Base-by-base conservation (phyloP, 2,797 vertebrate genomes). In the Chromobotia macracanthus region DNA sequence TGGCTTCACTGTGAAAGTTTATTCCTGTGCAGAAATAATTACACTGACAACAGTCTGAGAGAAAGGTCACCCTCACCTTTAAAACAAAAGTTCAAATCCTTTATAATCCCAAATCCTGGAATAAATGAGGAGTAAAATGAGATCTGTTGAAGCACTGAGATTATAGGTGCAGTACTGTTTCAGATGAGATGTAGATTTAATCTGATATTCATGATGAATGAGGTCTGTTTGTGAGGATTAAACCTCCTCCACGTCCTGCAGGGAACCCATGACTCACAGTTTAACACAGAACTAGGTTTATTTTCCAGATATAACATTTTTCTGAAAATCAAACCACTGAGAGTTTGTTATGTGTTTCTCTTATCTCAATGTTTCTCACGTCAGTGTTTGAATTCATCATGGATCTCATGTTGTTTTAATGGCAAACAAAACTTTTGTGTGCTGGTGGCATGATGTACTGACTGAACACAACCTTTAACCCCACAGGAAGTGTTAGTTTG, bases 141-240 rank as follows among this genome's bases (percentile, higher is more conserved):
- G 28, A 72, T 58, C 28, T 79, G 77, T 55, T 79, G 31, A 56
- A 25, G 19, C 53, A 41, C 21, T 11, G n/a, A 18, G 63, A 75
- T 72, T 41, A 72, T 41, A 1, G 0, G 6, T 16, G 13, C 19
- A 0, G 15, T 23, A 16, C 31, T 31, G 31, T 31, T n/a, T 23
- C 28, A 53, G 28, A 46, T 77, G 53, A 69, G 41, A n/a, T 68
- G 53, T 48, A 63, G 23, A 44, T 61, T 50, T 79, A 72, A 79
- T 79, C 16, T 44, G 6, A 31, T 79, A 44, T 21, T 44, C 10
- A 12, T 79, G 68, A 72, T 79, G 68, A 64, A 64, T 41, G 10
- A 60, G 58, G 38, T 23, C 50, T 38, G 55, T 21, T 58, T 68
- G 66, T 50, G 44, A 63, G 68, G 77, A 79, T 79, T 65, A 79